These are phyloP conservation scores for Schizopygopsis malacanthus DNA, from an alignment of 2,797 vertebrate species.

Conservation along the genomic window DNA sequence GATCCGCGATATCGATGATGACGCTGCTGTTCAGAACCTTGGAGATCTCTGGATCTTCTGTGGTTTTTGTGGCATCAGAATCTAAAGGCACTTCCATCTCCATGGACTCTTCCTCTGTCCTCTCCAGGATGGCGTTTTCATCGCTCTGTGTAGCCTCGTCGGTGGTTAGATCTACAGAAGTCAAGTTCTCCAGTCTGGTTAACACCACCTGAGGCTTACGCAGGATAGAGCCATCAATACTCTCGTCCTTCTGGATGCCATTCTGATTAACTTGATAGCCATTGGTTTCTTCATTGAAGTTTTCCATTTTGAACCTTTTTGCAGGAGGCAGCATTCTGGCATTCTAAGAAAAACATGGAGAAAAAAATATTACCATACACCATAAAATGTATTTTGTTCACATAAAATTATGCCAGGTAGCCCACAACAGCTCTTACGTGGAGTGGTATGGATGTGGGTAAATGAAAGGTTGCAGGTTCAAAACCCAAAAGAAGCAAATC, in stretches of 20 bases:
- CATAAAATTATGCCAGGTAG: neutral
- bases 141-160: neutral
- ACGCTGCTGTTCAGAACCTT: constrained; percentile 60
- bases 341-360: constrained; percentile 67
- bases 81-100: constrained; percentile 31
- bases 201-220: constrained; percentile 55
- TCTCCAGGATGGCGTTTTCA: neutral
- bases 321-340: constrained; percentile 81
- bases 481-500: neutral
- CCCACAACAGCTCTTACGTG: neutral
- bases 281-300: constrained; percentile 58
- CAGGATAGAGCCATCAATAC: constrained; percentile 57
- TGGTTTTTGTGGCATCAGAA: constrained; percentile 31
- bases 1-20: constrained; percentile 55
- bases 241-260: constrained; percentile 62
- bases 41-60: constrained; percentile 52
- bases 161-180: constrained; percentile 17
- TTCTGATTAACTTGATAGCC: constrained; percentile 71
- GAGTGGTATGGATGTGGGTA: neutral
- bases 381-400: neutral
- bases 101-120: constrained; percentile 57
- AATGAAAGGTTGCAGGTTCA: neutral
- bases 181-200: constrained; percentile 61
- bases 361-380: neutral
- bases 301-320: constrained; percentile 86